phyloP scores from a whole-genome alignment of 1,140 invertebrate genomes.

The Pararge aegeria region DNA sequence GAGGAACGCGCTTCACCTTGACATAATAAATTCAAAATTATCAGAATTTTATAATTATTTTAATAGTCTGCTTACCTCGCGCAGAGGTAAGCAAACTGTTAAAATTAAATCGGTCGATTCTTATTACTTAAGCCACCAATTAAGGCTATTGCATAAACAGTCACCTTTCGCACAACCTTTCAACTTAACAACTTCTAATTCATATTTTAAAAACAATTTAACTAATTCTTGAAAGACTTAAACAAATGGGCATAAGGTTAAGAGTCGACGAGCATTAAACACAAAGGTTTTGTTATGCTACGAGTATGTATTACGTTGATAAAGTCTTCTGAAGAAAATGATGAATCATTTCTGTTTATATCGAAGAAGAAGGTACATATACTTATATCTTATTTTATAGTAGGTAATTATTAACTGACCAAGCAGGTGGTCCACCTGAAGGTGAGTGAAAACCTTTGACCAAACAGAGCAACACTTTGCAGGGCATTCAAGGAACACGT shows the following conservation, averaged over 20 bases:
- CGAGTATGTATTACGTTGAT: background rate
- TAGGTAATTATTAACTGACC: too few species aligned
- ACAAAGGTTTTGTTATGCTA: background rate
- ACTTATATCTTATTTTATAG: too few species aligned
- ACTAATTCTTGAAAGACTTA: background rate
- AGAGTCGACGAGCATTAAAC: background rate
- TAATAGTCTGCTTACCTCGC: too few species aligned
- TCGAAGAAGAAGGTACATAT: too few species aligned
- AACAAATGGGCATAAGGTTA: background rate
- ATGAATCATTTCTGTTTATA: background rate
- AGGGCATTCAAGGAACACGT: too few species aligned
- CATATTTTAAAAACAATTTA: conserved; percentile 4
- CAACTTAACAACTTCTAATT: conserved; percentile 23
- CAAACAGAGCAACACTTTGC: too few species aligned
- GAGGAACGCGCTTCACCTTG: too few species aligned
- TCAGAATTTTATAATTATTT: too few species aligned
- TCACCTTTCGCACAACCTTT: conserved; percentile 62
- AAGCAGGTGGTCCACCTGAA: too few species aligned
- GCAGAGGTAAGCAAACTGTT: too few species aligned
- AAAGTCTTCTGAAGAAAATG: background rate
- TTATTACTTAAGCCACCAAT: conserved; percentile 26
- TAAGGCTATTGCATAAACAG: conserved; percentile 17
- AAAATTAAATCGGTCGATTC: conserved; percentile 8
- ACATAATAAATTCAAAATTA: too few species aligned
- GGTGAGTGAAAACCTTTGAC: too few species aligned